Conservation (phyloP, 2,113 vertebrate genomes). For the Campylomormyrus numenius region DNA sequence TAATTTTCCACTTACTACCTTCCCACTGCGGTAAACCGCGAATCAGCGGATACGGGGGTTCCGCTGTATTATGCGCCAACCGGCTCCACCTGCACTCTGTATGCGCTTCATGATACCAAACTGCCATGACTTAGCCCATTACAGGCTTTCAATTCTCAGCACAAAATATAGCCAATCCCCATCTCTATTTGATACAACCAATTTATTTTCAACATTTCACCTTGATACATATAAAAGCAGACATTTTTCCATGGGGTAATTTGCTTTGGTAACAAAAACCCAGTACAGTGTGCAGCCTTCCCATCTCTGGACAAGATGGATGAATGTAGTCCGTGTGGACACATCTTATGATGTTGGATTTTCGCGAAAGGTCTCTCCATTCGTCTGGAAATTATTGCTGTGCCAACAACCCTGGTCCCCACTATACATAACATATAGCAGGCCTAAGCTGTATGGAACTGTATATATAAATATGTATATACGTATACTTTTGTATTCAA, state of each 20-base stretch:
- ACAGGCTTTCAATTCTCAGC: neutral
- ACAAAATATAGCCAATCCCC: neutral
- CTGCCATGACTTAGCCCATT: neutral
- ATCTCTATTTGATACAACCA: neutral
- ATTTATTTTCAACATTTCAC: neutral
- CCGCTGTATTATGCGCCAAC: neutral
- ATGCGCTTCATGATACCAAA: neutral
- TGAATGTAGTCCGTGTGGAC: neutral
- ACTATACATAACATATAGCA: neutral
- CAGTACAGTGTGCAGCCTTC: neutral
- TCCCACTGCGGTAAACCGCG: neutral
- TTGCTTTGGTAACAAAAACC: neutral
- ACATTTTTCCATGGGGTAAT: neutral
- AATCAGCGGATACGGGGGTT: neutral
- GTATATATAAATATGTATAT: neutral
- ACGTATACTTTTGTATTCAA: neutral
- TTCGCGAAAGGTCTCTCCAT: neutral
- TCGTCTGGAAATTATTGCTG: neutral
- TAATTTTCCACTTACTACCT: neutral
- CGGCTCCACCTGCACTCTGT: neutral
- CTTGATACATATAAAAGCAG: neutral
- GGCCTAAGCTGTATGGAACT: neutral
- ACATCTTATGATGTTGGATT: neutral
- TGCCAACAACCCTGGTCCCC: neutral
- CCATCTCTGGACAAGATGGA: neutral